These are phyloP conservation scores for Gobio gobio DNA, from an alignment of 2,113 vertebrate genomes.

Conservation along the genomic window DNA sequence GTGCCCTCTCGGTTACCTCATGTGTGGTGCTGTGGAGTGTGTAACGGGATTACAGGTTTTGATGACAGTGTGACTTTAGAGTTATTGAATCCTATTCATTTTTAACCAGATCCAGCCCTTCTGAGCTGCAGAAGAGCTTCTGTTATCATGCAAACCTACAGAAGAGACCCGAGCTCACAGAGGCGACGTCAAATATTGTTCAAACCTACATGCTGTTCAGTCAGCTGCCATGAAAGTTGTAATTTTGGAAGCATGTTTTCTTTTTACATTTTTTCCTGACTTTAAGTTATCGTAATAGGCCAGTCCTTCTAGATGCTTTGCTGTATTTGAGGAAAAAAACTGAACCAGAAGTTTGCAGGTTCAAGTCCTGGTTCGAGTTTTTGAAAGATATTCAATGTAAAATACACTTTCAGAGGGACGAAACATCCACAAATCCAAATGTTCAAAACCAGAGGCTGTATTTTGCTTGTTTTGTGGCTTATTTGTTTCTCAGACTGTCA, in stretches of 20 bases:
- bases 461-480: not conserved
- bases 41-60: slow-evolving; percentile 56
- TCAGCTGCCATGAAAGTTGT: not conserved
- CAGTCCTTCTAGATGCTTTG: not conserved
- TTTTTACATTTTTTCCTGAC: not conserved
- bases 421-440: not conserved
- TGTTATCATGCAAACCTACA: slow-evolving; percentile 23
- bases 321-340: not conserved
- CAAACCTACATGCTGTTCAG: slow-evolving; percentile 6
- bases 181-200: not conserved
- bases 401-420: not conserved
- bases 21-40: slow-evolving; percentile 22
- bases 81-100: slow-evolving; percentile 60
- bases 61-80: slow-evolving; percentile 54
- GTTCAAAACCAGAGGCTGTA: not conserved
- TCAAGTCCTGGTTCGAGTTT: not conserved
- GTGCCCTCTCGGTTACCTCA: not conserved
- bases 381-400: not conserved
- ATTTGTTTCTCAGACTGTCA: not conserved
- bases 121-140: slow-evolving; percentile 24
- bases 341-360: not conserved
- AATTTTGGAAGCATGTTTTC: not conserved
- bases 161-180: not conserved
- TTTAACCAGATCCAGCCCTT: slow-evolving; percentile 57
- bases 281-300: not conserved